Evolutionary conservation across 2,113 vertebrate genomes (phyloP), one percentile per base, ranked within the genome.

Genomic region (Mesocricetus auratus): DNA sequence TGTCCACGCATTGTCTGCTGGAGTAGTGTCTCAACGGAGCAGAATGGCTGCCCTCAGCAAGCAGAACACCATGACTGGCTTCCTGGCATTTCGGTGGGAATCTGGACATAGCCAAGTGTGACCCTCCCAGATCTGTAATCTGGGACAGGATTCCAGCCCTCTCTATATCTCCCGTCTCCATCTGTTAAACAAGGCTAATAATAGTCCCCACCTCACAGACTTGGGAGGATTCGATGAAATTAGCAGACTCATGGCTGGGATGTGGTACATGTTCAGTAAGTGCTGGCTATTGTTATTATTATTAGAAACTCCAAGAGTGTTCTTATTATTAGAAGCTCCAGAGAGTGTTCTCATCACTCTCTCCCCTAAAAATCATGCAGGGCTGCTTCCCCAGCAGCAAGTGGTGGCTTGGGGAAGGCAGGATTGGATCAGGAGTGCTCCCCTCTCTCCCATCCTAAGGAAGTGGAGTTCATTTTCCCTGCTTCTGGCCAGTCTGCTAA

Each of bases 221-320:
- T 91, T 62, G 64, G 64, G 87, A 94, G 74, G 75, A 77, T 62
- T 86, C 39, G 66, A 29, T 92, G 71, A 88, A 93, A 60, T 89
- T 68, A 85, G 74, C 62, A 71, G 58, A 33, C 69, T 62, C 50
- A 22, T 78, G 19, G 60, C 83, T 31, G 36, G 83, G 45, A 60
- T 6, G 3, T 42, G 78, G 21, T n/a, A 10, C 36, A 42, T 36
- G 58, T 39, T 92, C 86, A 15, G 0, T 47, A 56, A 66, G 36
- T 6, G 22, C 82, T 22, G 33, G 90, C 77, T 74, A 19, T 93
- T 78, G 16, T 90, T 71, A 21, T 90, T 81, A 53, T 71, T 71
- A 90, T 83, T 83, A 83, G 79, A 82, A 82, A 39, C 79, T 26
- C 22, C 22, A 42, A 58, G 33, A 50, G 3, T 39, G 47, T 31